A percentile compares a stretch with the other conserved stretches of the same genome.
Evolutionary conservation across 1,140 invertebrate genomes (phyloP).

Genomic region (Meloidogyne chitwoodi): DNA sequence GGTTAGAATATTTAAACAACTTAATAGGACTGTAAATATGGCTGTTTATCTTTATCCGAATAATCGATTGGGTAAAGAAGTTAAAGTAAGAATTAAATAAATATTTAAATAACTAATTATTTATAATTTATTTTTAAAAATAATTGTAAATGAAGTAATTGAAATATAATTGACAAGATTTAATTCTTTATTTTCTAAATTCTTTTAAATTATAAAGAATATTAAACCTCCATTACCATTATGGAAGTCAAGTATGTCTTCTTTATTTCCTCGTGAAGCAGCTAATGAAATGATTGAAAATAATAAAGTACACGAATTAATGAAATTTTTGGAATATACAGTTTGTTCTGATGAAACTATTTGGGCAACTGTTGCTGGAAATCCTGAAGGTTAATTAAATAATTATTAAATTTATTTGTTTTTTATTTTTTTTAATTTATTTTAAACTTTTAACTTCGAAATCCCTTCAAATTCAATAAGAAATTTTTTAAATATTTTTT

Average conservation of each 20-base stretch:
- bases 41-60: conserved; percentile 24
- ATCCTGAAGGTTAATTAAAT: conserved; percentile 28
- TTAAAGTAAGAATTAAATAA: no score
- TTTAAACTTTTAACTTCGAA: no score
- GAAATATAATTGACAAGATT: no score
- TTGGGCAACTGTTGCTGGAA: conserved; percentile 44
- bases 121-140: no score
- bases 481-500: conserved; percentile 13
- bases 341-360: conserved; percentile 46
- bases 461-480: no score
- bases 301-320: conserved; percentile 35
- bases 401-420: no score
- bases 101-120: no score
- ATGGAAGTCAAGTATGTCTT: conserved; percentile 51
- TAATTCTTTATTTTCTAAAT: no score
- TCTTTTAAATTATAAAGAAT: no score
- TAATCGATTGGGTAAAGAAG: neutral
- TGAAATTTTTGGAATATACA: conserved; percentile 8
- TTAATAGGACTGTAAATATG: conserved; percentile 40
- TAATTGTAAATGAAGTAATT: no score
- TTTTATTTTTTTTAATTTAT: no score
- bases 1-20: conserved; percentile 49
- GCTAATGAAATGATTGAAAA: conserved; percentile 34
- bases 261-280: conserved; percentile 33
- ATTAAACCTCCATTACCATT: conserved; percentile 31